phyloP scores from a whole-genome alignment of 2,888 invertebrate genomes.

The Cancer borealis region DNA sequence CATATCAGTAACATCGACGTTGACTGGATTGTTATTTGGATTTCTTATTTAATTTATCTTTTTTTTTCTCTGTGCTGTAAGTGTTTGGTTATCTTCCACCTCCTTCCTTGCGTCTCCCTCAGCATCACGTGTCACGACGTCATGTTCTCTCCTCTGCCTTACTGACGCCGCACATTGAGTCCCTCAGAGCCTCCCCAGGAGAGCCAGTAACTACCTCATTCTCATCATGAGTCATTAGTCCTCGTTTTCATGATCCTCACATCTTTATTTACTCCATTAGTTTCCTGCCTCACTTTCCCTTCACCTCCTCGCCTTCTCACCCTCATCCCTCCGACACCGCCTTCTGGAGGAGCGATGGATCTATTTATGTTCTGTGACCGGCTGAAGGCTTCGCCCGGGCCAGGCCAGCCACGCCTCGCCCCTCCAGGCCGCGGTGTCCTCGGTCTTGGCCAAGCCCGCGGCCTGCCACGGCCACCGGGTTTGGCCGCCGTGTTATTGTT shows the following conservation, averaged over 20 bases:
- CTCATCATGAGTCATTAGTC: background rate
- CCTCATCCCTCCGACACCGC: background rate
- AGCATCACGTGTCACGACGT: background rate
- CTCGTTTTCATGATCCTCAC: background rate
- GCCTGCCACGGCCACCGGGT: background rate
- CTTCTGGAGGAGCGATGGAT: slow-evolving; percentile 16
- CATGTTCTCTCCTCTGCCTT: background rate
- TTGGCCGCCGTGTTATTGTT: slow-evolving; percentile 54
- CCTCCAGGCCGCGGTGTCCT: slow-evolving; percentile 47
- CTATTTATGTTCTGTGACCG: too few species aligned
- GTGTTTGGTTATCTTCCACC: too few species aligned
- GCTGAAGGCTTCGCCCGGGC: background rate
- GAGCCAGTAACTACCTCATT: slow-evolving; percentile 41
- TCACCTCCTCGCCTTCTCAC: slow-evolving; percentile 35
- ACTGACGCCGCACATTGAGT: background rate
- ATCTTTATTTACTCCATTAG: background rate
- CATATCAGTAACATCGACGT: background rate
- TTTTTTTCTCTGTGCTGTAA: background rate
- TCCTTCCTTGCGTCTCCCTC: background rate
- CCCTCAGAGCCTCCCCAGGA: slow-evolving; percentile 48
- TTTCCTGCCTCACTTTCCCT: slow-evolving; percentile 2
- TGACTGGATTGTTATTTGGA: background rate
- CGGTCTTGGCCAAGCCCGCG: slow-evolving; percentile 25
- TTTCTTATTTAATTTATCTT: background rate
- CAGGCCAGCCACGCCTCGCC: background rate